Conservation (phyloP, 2,888 invertebrate genomes). For the Parnassius glacialis region DNA sequence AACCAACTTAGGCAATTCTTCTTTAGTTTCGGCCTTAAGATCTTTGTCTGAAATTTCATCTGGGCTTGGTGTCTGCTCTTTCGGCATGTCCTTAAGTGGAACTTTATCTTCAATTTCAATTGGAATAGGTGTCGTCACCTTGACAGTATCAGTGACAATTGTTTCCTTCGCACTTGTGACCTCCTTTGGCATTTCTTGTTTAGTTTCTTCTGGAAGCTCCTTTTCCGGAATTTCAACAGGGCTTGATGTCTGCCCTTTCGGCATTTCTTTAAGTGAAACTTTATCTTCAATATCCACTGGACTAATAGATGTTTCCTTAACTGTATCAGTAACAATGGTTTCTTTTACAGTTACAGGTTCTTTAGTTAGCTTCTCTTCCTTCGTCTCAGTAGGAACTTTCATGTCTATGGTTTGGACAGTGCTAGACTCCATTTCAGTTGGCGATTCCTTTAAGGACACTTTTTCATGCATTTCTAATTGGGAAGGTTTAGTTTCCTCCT, state of each 20-base stretch:
- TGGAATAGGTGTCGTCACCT: too few species aligned
- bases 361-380: too few species aligned
- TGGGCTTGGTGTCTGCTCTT: not conserved
- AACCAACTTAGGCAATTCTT: too few species aligned
- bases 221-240: constrained; percentile 22
- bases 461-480: not conserved
- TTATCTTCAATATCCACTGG: constrained; percentile 1
- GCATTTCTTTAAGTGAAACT: not conserved
- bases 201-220: not conserved
- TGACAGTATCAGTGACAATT: too few species aligned
- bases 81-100: constrained; percentile 8
- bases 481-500: not conserved
- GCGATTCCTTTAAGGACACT: not conserved
- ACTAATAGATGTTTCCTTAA: constrained; percentile 13
- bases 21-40: too few species aligned
- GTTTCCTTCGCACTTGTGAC: too few species aligned
- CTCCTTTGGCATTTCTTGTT: constrained; percentile 1
- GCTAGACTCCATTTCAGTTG: not conserved
- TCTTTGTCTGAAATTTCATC: too few species aligned
- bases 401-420: too few species aligned
- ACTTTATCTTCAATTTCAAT: constrained; percentile 14
- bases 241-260: constrained; percentile 27
- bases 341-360: too few species aligned
- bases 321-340: not conserved
- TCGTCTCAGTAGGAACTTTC: too few species aligned